Percentiles rank a stretch among this genome's conserved stretches.
phyloP scores from a whole-genome alignment of 2,113 vertebrate genomes.

The Equus quagga region DNA sequence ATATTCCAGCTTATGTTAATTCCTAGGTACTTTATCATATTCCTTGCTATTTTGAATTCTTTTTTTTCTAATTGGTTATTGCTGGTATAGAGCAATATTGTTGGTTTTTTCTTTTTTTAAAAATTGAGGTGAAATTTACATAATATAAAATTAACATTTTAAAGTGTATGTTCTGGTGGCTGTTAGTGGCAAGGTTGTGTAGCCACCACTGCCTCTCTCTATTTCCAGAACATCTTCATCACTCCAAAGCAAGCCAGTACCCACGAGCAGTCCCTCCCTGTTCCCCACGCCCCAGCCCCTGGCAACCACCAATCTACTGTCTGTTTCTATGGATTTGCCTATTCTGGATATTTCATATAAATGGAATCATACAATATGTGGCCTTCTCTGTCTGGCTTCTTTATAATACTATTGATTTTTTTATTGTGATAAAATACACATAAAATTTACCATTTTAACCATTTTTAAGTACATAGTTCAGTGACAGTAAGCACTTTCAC shows the following conservation, averaged over 20 bases:
- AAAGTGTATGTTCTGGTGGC: neutral
- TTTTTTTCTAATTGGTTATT: neutral
- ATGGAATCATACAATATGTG: neutral
- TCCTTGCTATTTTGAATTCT: neutral
- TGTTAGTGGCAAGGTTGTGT: neutral
- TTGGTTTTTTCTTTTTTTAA: neutral
- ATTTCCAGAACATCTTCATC: too few relatives aligned
- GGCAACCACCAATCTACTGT: neutral
- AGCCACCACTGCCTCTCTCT: rapidly evolving
- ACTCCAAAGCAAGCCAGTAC: too few relatives aligned
- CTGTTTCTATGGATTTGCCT: neutral
- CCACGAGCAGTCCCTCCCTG: neutral
- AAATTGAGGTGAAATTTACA: neutral
- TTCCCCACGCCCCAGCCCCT: neutral
- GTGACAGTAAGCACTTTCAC: too few relatives aligned
- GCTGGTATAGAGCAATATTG: neutral
- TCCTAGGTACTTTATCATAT: neutral
- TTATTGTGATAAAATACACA: neutral
- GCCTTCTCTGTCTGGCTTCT: neutral
- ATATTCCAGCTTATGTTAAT: neutral
- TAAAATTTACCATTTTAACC: neutral
- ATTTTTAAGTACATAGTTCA: neutral
- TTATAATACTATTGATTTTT: neutral
- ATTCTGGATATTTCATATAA: neutral
- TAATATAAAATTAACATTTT: neutral